Evolutionary conservation across 2,113 vertebrate genomes (phyloP).

Genomic region (Glareola pratincola): DNA sequence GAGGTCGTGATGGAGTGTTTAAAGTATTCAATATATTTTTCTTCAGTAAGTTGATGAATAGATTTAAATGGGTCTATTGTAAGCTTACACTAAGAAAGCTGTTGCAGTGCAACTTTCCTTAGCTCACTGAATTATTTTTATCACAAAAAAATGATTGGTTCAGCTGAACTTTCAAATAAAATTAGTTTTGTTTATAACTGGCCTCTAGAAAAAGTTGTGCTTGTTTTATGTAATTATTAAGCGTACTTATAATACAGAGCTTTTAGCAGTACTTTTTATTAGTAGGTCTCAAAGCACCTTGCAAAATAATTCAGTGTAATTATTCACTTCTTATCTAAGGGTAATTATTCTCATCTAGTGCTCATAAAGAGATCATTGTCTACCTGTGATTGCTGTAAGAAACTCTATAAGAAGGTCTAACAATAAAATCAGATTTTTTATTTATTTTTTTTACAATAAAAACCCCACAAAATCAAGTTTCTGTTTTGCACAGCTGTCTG

Average conservation of each 20-base stretch:
- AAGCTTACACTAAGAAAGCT: not conserved
- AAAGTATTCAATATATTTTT: not conserved
- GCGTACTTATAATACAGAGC: not conserved
- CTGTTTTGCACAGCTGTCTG: not conserved
- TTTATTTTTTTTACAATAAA: not conserved
- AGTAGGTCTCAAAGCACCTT: conserved; percentile 6
- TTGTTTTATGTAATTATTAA: not conserved
- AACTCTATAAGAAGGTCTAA: not conserved
- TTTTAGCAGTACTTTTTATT: conserved; percentile 1
- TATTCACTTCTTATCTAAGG: conserved; percentile 8
- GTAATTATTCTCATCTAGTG: conserved; percentile 3
- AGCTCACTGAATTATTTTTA: not conserved
- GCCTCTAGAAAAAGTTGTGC: not conserved
- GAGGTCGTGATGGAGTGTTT: not conserved
- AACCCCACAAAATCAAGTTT: not conserved
- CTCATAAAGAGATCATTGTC: not conserved
- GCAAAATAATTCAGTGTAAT: conserved; percentile 20
- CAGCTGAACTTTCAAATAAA: not conserved
- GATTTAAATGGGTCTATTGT: not conserved
- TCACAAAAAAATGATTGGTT: not conserved
- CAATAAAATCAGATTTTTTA: not conserved
- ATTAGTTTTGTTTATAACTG: not conserved
- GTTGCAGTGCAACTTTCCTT: not conserved
- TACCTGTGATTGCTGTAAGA: not conserved
- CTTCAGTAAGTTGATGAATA: not conserved